Conservation (phyloP, 2,888 invertebrate species). For the Marronus borbonicus region DNA sequence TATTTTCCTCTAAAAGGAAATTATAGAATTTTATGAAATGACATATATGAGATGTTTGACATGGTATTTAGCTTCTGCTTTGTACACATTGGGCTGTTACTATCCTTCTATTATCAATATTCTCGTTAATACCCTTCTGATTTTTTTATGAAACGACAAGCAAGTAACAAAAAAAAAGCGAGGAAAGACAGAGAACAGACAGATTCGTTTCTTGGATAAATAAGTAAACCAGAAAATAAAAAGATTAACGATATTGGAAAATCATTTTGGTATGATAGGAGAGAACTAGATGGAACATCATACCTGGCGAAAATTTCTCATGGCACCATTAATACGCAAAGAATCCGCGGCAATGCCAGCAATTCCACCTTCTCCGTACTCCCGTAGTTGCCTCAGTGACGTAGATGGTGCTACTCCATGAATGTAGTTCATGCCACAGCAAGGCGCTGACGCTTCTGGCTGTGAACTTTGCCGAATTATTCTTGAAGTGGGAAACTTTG, state of each 20-base stretch:
- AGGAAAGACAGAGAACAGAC: constrained; percentile 7
- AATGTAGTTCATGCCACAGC: constrained; percentile 77
- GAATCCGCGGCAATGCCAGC: constrained; percentile 97
- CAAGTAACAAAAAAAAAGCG: constrained; percentile 19
- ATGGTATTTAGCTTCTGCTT: no score
- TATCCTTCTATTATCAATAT: no score
- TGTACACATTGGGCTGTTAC: no score
- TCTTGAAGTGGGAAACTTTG: constrained; percentile 79
- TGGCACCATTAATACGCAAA: constrained; percentile 95
- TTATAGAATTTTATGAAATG: no score
- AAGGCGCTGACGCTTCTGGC: constrained; percentile 80
- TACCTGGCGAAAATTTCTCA: constrained; percentile 97
- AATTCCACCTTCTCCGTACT: constrained; percentile 83
- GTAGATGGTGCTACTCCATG: constrained; percentile 84
- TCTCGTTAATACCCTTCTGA: no score
- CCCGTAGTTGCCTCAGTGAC: constrained; percentile 87
- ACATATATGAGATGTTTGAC: no score
- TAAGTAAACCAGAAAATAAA: constrained; percentile 12
- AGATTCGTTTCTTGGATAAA: constrained; percentile 14
- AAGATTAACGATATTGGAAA: constrained; percentile 3
- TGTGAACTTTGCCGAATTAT: constrained; percentile 93
- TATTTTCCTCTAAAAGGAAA: no score
- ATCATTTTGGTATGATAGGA: constrained; percentile 23
- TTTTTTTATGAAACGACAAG: neutral
- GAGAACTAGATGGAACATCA: constrained; percentile 57